Percentiles rank a stretch among this genome's conserved stretches.
These are phyloP conservation scores for Hylaeus volcanicus DNA, from an alignment of 1,140 invertebrate genomes.

Conservation along the genomic window DNA sequence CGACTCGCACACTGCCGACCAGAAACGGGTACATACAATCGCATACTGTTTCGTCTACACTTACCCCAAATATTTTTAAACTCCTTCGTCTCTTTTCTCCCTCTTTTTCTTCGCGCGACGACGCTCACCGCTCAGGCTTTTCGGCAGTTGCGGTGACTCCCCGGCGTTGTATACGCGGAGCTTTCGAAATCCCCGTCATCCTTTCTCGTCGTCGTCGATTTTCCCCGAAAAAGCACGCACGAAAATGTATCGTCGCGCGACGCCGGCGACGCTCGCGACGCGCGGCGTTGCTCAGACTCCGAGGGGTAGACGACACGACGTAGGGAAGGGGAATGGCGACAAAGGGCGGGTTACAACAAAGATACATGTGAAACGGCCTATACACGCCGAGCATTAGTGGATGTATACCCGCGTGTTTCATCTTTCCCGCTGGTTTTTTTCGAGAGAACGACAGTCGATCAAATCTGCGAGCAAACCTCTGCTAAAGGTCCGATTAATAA, in stretches of 20 bases:
- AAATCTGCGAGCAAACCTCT: too few relatives aligned
- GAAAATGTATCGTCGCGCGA: conserved; percentile 44
- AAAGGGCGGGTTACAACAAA: conserved; percentile 29
- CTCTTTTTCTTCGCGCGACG: conserved; percentile 7
- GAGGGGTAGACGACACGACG: conserved; percentile 11
- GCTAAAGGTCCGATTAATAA: too few relatives aligned
- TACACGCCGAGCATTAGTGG: too few relatives aligned
- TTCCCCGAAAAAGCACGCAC: conserved; percentile 45
- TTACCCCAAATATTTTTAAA: conserved; percentile 63
- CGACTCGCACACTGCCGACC: conserved; percentile 40
- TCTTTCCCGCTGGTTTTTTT: too few relatives aligned
- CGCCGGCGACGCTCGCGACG: conserved; percentile 16
- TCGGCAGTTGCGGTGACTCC: conserved; percentile 28
- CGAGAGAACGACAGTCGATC: too few relatives aligned
- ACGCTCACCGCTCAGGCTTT: not conserved
- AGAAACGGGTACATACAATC: conserved; percentile 48
- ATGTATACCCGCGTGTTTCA: too few relatives aligned
- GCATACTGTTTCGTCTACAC: conserved; percentile 51
- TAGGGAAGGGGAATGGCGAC: conserved; percentile 35
- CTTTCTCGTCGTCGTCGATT: conserved; percentile 41
- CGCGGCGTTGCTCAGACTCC: conserved; percentile 10
- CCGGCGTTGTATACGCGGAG: not conserved
- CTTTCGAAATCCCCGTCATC: conserved; percentile 42
- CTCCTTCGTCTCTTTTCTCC: conserved; percentile 22
- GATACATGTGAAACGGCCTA: conserved; percentile 35